These are phyloP conservation scores for Sycophaga agraensis DNA, from an alignment of 1,140 invertebrate species.

Conservation along the genomic window DNA sequence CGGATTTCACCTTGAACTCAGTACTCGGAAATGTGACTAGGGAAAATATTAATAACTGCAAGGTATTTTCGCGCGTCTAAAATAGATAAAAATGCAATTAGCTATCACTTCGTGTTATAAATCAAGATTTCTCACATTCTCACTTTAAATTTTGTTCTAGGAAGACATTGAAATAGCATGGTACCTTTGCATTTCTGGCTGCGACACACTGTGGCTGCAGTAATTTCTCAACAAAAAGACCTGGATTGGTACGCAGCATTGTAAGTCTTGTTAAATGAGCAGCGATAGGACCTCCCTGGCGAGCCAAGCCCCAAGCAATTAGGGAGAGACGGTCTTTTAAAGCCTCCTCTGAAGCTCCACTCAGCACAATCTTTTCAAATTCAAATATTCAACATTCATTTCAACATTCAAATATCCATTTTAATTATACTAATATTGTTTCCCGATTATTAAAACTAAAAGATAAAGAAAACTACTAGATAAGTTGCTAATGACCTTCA, in stretches of 20 bases:
- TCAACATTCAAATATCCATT: too few species aligned
- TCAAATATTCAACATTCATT: too few species aligned
- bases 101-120: too few species aligned
- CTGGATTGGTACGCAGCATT: slow-evolving; percentile 68
- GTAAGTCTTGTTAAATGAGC: slow-evolving; percentile 63
- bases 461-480: too few species aligned
- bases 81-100: slow-evolving; percentile 31
- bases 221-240: slow-evolving; percentile 64
- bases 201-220: slow-evolving; percentile 66
- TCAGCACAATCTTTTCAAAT: slow-evolving; percentile 50
- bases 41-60: slow-evolving; percentile 76
- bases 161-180: too few species aligned
- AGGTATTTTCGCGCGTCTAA: slow-evolving; percentile 72
- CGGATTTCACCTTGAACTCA: slow-evolving; percentile 70
- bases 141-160: too few species aligned
- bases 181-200: slow-evolving; percentile 66
- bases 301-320: slow-evolving; percentile 61
- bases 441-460: too few species aligned
- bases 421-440: too few species aligned
- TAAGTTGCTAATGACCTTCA: too few species aligned
- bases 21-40: slow-evolving; percentile 78
- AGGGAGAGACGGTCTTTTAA: slow-evolving; percentile 53
- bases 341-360: slow-evolving; percentile 48
- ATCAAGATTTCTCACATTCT: too few species aligned
- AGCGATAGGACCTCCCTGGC: slow-evolving; percentile 63